Percentiles rank a stretch among this genome's conserved stretches.
These are phyloP conservation scores for Neoitamus cyanurus DNA, from an alignment of 2,888 invertebrate genomes.

Conservation along the genomic window DNA sequence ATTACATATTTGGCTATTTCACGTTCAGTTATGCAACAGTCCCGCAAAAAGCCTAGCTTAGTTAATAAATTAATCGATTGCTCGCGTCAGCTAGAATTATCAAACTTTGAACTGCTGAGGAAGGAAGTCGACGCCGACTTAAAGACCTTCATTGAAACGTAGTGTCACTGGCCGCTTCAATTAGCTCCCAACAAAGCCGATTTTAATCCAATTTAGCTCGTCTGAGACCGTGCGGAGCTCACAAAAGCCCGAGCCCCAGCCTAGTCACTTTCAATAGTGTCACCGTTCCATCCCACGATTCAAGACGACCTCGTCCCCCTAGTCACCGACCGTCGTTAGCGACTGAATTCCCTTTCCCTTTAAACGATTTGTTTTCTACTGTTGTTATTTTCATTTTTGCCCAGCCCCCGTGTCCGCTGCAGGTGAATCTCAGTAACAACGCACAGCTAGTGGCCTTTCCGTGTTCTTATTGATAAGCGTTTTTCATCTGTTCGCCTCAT, in stretches of 20 bases:
- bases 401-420: neutral
- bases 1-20: neutral
- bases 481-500: neutral
- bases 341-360: neutral
- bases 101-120: neutral
- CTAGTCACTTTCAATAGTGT: neutral
- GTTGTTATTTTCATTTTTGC: neutral
- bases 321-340: neutral
- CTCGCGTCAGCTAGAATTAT: neutral
- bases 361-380: constrained; percentile 16
- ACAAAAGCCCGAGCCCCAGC: neutral
- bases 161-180: constrained; percentile 31
- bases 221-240: neutral
- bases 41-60: neutral
- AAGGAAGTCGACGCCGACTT: constrained; percentile 2
- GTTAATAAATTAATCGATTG: neutral
- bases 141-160: neutral
- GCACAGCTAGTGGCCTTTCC: constrained; percentile 42
- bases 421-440: constrained; percentile 27
- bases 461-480: constrained; percentile 33
- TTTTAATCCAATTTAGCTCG: constrained; percentile 37
- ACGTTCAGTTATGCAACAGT: neutral
- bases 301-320: neutral
- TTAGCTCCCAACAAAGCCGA: constrained; percentile 30
- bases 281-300: neutral